A percentile compares a stretch with the other conserved stretches of the same genome.
Evolutionary conservation across 2,797 vertebrate species (phyloP).

Genomic region (Rhynchonycteris naso): DNA sequence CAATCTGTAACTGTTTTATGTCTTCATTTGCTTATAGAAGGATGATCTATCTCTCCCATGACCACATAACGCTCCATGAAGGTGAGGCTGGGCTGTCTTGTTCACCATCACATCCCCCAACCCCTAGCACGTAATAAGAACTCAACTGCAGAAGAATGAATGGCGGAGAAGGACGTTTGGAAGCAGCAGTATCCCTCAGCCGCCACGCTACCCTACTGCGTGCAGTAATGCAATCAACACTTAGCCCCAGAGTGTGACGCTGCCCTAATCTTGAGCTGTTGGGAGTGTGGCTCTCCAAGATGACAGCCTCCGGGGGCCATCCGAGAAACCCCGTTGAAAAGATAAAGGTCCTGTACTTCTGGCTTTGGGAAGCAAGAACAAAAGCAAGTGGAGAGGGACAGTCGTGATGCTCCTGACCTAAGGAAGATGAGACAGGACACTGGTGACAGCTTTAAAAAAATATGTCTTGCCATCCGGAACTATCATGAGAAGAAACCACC

Average conservation of each 20-base stretch:
- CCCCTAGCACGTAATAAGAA: background rate
- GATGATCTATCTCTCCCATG: background rate
- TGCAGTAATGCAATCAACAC: background rate
- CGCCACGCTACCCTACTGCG: background rate
- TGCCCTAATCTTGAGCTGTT: background rate
- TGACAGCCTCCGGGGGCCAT: background rate
- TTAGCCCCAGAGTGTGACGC: background rate
- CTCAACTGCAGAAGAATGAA: background rate
- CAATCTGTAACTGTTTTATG: constrained; percentile 43
- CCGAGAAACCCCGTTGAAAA: background rate
- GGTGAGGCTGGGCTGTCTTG: background rate
- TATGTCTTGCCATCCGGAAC: background rate
- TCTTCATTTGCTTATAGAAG: constrained; percentile 37
- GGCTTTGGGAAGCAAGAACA: background rate
- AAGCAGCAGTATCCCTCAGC: background rate
- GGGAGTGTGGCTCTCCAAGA: background rate
- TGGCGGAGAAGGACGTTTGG: background rate
- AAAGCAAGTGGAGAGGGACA: background rate
- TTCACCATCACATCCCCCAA: background rate
- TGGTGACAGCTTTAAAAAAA: background rate
- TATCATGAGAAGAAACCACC: background rate
- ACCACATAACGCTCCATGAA: background rate
- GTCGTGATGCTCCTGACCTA: background rate
- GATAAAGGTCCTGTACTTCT: background rate
- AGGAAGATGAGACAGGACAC: background rate